Conservation (phyloP, 2,797 vertebrate species). For the Dendrocincla fuliginosa region DNA sequence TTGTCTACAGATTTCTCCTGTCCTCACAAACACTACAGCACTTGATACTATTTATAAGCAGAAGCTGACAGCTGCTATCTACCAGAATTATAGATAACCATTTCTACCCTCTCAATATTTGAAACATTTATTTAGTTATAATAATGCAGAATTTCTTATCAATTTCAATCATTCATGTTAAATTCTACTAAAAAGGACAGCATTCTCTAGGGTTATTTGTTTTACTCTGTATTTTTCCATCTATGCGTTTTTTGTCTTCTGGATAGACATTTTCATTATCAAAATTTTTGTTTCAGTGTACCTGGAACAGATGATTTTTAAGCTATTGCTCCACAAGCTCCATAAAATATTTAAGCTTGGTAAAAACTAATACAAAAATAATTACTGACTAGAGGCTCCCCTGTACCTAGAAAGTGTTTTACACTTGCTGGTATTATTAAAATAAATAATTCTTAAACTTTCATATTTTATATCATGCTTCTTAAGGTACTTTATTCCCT, state of each 20-base stretch:
- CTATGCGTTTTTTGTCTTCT: neutral
- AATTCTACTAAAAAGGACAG: neutral
- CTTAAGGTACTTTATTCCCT: neutral
- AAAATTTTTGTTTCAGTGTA: neutral
- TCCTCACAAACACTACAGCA: conserved; percentile 25
- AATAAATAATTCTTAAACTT: neutral
- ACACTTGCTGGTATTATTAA: neutral
- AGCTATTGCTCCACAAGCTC: neutral
- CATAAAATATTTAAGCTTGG: neutral
- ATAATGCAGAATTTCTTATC: neutral
- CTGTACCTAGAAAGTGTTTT: neutral
- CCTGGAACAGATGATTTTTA: neutral
- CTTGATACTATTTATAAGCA: conserved; percentile 48
- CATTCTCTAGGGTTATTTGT: neutral
- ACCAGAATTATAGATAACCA: conserved; percentile 5
- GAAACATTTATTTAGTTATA: neutral
- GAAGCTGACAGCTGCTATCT: conserved; percentile 47
- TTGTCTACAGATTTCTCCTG: neutral
- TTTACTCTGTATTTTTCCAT: neutral
- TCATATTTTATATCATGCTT: neutral
- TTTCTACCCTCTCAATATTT: conserved; percentile 15
- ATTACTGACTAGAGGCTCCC: neutral
- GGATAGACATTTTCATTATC: neutral
- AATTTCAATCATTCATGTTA: neutral
- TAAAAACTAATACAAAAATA: neutral